Evolutionary conservation across 2,113 vertebrate genomes (phyloP), one percentile per base, ranked within the genome.

Genomic region (Menura novaehollandiae): DNA sequence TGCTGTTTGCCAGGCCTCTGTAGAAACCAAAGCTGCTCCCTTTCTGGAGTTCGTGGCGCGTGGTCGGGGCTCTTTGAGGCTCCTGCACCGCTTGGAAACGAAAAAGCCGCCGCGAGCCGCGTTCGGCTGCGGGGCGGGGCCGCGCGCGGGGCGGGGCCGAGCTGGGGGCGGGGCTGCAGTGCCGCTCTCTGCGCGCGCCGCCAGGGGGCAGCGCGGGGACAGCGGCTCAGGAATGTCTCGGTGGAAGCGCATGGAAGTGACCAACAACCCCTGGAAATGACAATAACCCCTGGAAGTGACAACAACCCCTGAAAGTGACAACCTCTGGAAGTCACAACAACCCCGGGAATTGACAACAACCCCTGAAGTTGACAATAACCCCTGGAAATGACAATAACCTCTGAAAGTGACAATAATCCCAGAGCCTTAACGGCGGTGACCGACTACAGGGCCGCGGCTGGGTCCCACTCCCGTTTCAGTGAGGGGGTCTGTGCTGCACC

Each of bases 191-290:
- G 10, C 8, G 2, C 13, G 2, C 37, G n/a, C 49, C 58, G n/a
- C 41, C 69, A 15, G 49, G 3, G 59, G 41, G 59, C 51, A 33
- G 68, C 7, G 26, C 7, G 18, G n/a, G 28, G 27, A 4, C n/a
- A 1, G n/a, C 37, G 32, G 20, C 30, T 35, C 1, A 32, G 41
- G 4, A 10, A 19, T 3, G 43, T 4, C 5, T 7, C 30, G 24
- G 43, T 16, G 4, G 20, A 20, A 30, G 60, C 20, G 15, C 35
- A 2, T 51, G 16, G 26, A 9, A 19, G 24, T 2, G 35, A 13
- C 7, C 23, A 10, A 28, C 7, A 23, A 4, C 18, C n/a, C 32
- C 7, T 35, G 67, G 32, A 13, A n/a, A n/a, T n/a, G n/a, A n/a
- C n/a, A n/a, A n/a, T n/a, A 41, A 41, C 39, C 39, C 39, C 39